These are phyloP conservation scores for Parazoanthus swiftii DNA, from an alignment of 92 coral and sea anemone genomes.

Conservation along the genomic window DNA sequence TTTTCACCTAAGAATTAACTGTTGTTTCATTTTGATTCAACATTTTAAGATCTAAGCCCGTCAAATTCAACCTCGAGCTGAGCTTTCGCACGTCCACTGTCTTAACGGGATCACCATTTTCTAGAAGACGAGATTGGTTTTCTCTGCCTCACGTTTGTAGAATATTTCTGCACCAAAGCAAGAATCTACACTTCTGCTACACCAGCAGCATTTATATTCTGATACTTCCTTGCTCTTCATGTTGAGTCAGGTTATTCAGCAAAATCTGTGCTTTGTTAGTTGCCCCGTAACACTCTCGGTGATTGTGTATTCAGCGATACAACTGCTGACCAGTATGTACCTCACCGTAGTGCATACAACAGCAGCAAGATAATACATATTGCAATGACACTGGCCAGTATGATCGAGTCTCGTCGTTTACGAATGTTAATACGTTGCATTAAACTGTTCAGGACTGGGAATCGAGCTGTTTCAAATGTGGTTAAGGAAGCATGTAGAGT, in stretches of 20 bases:
- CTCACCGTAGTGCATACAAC: conserved; percentile 86
- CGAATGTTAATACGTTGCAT: conserved; percentile 94
- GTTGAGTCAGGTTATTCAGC: not conserved
- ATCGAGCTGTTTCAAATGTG: conserved; percentile 65
- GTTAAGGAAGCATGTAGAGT: conserved; percentile 43
- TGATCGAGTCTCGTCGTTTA: conserved; percentile 92
- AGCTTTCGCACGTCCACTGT: too few species aligned
- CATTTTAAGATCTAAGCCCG: too few species aligned
- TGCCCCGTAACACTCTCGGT: not conserved
- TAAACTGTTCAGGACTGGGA: conserved; percentile 91
- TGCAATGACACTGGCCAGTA: conserved; percentile 89
- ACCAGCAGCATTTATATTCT: not conserved
- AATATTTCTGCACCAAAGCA: not conserved
- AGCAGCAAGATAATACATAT: conserved; percentile 85
- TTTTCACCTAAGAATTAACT: too few species aligned
- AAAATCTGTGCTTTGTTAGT: not conserved
- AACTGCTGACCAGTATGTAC: not conserved
- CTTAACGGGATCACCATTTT: too few species aligned
- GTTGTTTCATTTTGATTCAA: too few species aligned
- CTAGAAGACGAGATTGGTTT: too few species aligned
- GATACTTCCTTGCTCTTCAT: not conserved
- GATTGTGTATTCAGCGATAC: not conserved
- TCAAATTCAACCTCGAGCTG: too few species aligned
- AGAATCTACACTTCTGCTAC: not conserved
- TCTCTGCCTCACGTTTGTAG: not conserved